A percentile compares a stretch with the other conserved stretches of the same genome.
Conservation (phyloP, 1,140 invertebrate species). For the Nasonia vitripennis region DNA sequence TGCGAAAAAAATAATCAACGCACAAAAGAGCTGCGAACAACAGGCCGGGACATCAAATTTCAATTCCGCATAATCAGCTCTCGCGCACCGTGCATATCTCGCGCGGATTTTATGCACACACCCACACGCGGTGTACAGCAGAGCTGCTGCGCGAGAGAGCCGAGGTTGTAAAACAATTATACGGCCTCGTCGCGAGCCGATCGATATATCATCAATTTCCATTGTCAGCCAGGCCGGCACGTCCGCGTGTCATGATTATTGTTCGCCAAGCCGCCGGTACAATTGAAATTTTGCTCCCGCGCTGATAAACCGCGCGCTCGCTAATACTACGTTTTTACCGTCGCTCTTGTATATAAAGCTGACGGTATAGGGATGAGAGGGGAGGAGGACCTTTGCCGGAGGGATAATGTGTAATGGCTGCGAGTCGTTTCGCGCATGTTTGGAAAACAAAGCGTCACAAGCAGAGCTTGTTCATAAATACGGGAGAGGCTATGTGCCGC, state of each 20-base stretch:
- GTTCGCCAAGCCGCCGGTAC: conserved; percentile 65
- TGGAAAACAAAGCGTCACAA: conserved; percentile 1
- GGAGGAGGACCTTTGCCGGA: not conserved
- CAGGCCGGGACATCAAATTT: conserved; percentile 3
- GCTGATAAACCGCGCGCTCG: conserved; percentile 58
- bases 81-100: not conserved
- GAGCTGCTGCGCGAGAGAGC: not conserved
- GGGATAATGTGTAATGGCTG: conserved; percentile 13
- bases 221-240: conserved; percentile 63
- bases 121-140: not conserved
- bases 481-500: not conserved
- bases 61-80: conserved; percentile 11
- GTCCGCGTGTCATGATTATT: conserved; percentile 70
- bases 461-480: conserved; percentile 9
- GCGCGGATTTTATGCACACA: not conserved
- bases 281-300: conserved; percentile 58
- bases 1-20: too few relatives aligned
- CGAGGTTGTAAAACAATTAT: conserved; percentile 68
- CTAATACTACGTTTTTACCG: not conserved
- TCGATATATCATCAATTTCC: conserved; percentile 69
- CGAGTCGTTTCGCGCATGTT: not conserved
- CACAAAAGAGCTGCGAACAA: not conserved
- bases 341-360: not conserved
- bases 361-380: too few relatives aligned
- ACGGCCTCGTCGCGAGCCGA: conserved; percentile 61